Evolutionary conservation across 2,888 invertebrate genomes (phyloP).

Genomic region (Mythimna ferrago): DNA sequence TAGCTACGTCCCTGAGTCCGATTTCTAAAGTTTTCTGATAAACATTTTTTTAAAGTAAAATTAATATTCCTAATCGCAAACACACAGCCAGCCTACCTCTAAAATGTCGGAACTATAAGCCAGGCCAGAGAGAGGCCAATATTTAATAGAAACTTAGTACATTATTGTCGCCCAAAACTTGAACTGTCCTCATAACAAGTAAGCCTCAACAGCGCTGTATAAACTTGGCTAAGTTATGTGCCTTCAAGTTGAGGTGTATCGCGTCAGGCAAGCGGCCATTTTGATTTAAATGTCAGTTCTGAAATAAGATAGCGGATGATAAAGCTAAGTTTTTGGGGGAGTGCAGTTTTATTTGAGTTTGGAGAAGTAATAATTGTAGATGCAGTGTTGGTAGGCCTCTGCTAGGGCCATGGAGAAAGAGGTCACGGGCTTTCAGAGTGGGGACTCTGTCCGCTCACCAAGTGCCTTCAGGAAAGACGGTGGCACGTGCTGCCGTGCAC

Average conservation of each 20-base stretch:
- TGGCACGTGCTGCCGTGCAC: no score
- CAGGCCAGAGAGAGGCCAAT: constrained; percentile 30
- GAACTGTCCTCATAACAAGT: constrained; percentile 56
- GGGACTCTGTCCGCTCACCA: no score
- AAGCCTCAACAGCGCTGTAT: constrained; percentile 42
- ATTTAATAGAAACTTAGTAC: constrained; percentile 63
- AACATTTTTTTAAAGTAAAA: not conserved
- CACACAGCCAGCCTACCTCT: constrained; percentile 6
- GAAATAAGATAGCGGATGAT: constrained; percentile 20
- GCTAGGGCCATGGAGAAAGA: no score
- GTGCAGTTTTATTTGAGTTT: constrained; percentile 30
- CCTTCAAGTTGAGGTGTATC: constrained; percentile 45
- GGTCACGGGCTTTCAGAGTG: no score
- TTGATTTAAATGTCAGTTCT: constrained; percentile 36
- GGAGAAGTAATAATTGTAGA: not conserved
- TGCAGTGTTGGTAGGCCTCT: no score
- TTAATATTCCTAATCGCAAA: constrained; percentile 4
- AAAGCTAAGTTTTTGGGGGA: constrained; percentile 24
- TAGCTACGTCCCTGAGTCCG: no score
- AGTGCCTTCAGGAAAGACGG: no score
- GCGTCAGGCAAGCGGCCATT: constrained; percentile 46
- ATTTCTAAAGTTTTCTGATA: no score
- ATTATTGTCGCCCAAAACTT: constrained; percentile 62
- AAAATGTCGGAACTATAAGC: constrained; percentile 39
- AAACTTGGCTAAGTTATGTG: constrained; percentile 56